Evolutionary conservation across 2,888 invertebrate species (phyloP).

Genomic region (Opisthograptis luteolata): DNA sequence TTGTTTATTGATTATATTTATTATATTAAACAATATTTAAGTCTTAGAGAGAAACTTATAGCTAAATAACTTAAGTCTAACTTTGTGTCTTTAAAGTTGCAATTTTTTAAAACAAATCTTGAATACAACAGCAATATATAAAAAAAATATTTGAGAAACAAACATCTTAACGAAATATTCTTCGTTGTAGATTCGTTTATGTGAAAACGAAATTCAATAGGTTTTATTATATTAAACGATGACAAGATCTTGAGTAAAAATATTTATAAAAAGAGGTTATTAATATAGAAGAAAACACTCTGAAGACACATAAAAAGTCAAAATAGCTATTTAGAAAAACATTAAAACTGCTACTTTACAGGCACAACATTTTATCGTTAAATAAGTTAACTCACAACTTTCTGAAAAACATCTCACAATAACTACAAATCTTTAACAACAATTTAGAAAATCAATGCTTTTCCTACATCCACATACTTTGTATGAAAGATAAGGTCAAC

Average conservation of each 20-base stretch:
- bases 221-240: no score
- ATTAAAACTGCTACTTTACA: constrained; percentile 28
- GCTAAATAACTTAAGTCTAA: constrained; percentile 23
- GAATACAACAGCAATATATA: neutral
- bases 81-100: constrained; percentile 22
- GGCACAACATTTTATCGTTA: constrained; percentile 9
- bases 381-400: constrained; percentile 24
- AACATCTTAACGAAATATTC: no score
- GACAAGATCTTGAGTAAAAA: no score
- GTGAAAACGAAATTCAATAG: no score
- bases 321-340: neutral
- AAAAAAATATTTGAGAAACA: neutral
- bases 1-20: constrained; percentile 35
- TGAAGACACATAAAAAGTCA: neutral
- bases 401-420: constrained; percentile 17
- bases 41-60: constrained; percentile 39
- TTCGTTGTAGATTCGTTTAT: no score
- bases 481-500: neutral
- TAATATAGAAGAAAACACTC: neutral
- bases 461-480: constrained; percentile 6
- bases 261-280: neutral
- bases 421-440: constrained; percentile 30
- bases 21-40: constrained; percentile 38
- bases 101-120: constrained; percentile 2
- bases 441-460: constrained; percentile 29